Evolutionary conservation across 2,797 vertebrate genomes (phyloP).

Genomic region (Varecia variegata): DNA sequence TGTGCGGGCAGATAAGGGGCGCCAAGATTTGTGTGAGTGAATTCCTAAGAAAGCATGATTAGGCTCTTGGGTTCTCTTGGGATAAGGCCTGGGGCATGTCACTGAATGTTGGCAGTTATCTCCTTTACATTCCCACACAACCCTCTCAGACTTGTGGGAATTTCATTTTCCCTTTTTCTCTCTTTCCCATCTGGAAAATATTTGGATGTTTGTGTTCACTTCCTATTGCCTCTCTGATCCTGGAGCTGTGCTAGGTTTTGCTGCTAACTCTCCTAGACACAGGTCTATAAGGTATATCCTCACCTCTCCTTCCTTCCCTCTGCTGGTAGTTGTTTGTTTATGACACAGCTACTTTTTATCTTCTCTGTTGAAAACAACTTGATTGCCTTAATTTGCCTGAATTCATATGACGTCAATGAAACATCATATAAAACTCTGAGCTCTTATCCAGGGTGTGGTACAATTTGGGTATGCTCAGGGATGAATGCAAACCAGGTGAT

Average conservation of each 20-base stretch:
- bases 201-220: neutral
- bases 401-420: neutral
- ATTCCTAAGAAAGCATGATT: constrained; percentile 7
- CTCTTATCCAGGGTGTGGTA: neutral
- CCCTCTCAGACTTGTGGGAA: constrained; percentile 25
- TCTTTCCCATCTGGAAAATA: constrained; percentile 31
- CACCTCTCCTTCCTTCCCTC: neutral
- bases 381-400: neutral
- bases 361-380: neutral
- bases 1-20: neutral
- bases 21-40: neutral
- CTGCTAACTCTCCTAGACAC: neutral
- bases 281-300: neutral
- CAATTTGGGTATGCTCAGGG: neutral
- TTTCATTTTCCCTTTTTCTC: neutral
- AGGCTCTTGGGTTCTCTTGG: neutral
- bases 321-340: neutral
- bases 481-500: neutral
- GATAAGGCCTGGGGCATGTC: neutral
- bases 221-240: neutral
- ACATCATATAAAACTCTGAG: neutral
- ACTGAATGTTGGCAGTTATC: neutral
- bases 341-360: neutral
- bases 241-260: neutral
- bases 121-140: constrained; percentile 26